Conservation (phyloP, 2,797 vertebrate species). For the Urosaurus nigricauda region DNA sequence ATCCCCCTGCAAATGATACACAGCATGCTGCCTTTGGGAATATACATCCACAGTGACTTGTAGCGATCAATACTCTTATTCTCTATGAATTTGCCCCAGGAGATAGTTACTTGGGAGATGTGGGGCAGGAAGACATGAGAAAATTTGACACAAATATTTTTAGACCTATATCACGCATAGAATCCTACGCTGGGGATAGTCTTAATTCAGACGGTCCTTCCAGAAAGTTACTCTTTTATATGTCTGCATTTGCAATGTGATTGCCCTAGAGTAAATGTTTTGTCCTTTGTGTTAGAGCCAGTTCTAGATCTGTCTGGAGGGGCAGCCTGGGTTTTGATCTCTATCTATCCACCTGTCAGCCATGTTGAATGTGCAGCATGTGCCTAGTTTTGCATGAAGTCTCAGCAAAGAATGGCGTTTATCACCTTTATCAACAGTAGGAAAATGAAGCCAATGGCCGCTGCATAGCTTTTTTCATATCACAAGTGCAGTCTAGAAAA, state of each 20-base stretch:
- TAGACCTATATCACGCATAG: neutral
- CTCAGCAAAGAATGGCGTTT: neutral
- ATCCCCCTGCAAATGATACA: too few relatives aligned
- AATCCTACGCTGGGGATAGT: neutral
- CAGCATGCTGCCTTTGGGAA: too few relatives aligned
- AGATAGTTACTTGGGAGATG: neutral
- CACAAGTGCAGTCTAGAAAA: neutral
- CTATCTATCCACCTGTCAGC: neutral
- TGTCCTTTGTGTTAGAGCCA: neutral
- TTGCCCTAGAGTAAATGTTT: slow-evolving; percentile 12
- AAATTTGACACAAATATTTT: neutral
- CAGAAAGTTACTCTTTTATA: slow-evolving; percentile 14
- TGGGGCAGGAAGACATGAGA: neutral
- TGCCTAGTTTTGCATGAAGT: neutral
- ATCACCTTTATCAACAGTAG: too few relatives aligned
- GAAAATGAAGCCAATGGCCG: neutral
- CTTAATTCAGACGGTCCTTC: slow-evolving; percentile 56
- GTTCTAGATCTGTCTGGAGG: neutral
- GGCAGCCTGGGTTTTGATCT: neutral
- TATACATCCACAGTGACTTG: too few relatives aligned
- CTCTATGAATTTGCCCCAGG: neutral
- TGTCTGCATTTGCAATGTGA: neutral
- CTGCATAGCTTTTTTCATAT: neutral
- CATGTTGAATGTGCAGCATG: neutral
- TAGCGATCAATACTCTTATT: too few relatives aligned